phyloP scores from a whole-genome alignment of 2,113 vertebrate species.

The Callipepla californica region DNA sequence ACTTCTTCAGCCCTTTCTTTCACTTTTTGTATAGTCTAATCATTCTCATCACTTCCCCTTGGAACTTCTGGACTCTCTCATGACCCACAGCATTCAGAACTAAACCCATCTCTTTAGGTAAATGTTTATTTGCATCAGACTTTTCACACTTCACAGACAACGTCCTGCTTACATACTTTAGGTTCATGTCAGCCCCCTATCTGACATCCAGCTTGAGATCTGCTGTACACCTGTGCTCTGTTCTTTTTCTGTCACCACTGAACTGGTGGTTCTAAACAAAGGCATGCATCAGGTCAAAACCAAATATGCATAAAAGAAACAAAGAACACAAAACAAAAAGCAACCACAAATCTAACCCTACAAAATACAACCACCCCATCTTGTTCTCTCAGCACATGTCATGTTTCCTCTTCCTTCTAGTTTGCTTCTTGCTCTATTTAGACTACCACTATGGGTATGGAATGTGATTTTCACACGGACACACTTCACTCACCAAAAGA shows the following conservation, averaged over 20 bases:
- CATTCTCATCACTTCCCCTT: neutral
- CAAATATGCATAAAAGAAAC: neutral
- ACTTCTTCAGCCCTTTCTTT: neutral
- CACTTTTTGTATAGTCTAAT: neutral
- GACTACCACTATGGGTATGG: neutral
- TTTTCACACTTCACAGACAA: neutral
- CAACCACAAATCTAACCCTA: neutral
- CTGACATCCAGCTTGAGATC: neutral
- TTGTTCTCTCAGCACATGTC: neutral
- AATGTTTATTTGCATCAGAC: neutral
- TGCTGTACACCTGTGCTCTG: neutral
- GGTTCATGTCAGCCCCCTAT: neutral
- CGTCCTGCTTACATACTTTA: neutral
- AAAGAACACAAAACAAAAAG: neutral
- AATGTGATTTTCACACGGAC: neutral
- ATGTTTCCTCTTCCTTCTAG: neutral
- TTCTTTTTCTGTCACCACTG: neutral
- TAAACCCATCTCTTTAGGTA: neutral
- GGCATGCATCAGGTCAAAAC: neutral
- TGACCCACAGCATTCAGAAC: neutral
- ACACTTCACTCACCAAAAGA: neutral
- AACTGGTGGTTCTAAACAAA: neutral
- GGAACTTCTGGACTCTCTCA: neutral
- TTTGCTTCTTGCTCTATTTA: neutral
- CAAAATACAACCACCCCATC: neutral